Percentiles rank a stretch among this genome's conserved stretches.
phyloP scores from a whole-genome alignment of 2,888 invertebrate species.

The Diploptera punctata region DNA sequence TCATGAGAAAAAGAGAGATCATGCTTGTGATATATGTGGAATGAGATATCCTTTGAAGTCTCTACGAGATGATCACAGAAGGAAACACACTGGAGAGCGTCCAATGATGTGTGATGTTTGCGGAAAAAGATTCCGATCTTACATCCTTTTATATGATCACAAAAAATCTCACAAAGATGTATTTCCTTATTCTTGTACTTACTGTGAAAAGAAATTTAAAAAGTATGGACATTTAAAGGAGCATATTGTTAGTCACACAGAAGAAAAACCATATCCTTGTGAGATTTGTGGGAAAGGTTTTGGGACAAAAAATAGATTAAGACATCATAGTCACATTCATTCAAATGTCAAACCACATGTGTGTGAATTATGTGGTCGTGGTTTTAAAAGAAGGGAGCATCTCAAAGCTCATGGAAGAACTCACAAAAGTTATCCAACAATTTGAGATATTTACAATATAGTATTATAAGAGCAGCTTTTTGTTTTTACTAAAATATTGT shows the following conservation, averaged over 20 bases:
- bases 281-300: neutral
- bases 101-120: slow-evolving; percentile 62
- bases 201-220: neutral
- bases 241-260: neutral
- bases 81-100: slow-evolving; percentile 61
- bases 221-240: neutral
- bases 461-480: too few relatives aligned
- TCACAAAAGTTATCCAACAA: too few relatives aligned
- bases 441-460: too few relatives aligned
- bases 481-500: too few relatives aligned
- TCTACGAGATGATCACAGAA: slow-evolving; percentile 53
- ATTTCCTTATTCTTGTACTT: neutral
- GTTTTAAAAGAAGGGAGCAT: too few relatives aligned
- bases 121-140: slow-evolving; percentile 48
- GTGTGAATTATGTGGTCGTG: too few relatives aligned
- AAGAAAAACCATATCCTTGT: neutral
- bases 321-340: too few relatives aligned
- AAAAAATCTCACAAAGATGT: neutral
- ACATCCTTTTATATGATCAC: too few relatives aligned
- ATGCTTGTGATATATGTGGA: slow-evolving; percentile 58
- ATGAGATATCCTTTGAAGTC: slow-evolving; percentile 58
- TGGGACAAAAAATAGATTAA: neutral
- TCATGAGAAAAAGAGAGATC: slow-evolving; percentile 58
- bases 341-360: too few relatives aligned
- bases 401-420: too few relatives aligned